These are phyloP conservation scores for Desmophyllum pertusum DNA, from an alignment of 92 coral and sea anemone genomes.

Conservation along the genomic window DNA sequence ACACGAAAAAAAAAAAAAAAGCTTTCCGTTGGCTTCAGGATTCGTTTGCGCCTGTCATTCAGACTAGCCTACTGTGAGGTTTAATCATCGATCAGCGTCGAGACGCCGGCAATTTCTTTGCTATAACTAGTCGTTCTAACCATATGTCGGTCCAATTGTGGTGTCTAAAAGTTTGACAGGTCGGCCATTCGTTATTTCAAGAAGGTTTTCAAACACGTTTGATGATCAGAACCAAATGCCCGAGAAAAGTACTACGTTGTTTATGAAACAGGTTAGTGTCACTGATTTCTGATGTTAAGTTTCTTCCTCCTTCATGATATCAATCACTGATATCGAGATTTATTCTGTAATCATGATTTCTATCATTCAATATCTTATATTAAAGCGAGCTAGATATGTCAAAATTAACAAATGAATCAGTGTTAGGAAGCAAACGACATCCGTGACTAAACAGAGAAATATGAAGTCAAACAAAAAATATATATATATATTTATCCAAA, in stretches of 20 bases:
- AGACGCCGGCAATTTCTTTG: not conserved
- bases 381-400: not conserved
- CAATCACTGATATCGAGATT: not conserved
- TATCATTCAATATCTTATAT: not conserved
- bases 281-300: not conserved
- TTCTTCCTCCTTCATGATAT: not conserved
- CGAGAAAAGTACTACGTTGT: conserved; percentile 34
- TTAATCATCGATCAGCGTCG: not conserved
- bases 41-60: not conserved
- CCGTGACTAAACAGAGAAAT: not conserved
- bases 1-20: not conserved
- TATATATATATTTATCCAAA: no score
- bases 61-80: not conserved
- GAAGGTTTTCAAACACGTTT: not conserved
- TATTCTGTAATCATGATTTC: not conserved
- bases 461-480: not conserved
- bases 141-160: conserved; percentile 22
- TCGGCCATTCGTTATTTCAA: conserved; percentile 15
- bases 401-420: not conserved
- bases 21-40: not conserved
- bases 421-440: not conserved
- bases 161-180: conserved; percentile 15
- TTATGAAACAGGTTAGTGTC: conserved; percentile 43
- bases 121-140: not conserved
- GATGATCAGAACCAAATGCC: conserved; percentile 46